Evolutionary conservation across 2,113 vertebrate species (phyloP), one percentile per base, ranked within the genome.

Genomic region (Hyla sarda): DNA sequence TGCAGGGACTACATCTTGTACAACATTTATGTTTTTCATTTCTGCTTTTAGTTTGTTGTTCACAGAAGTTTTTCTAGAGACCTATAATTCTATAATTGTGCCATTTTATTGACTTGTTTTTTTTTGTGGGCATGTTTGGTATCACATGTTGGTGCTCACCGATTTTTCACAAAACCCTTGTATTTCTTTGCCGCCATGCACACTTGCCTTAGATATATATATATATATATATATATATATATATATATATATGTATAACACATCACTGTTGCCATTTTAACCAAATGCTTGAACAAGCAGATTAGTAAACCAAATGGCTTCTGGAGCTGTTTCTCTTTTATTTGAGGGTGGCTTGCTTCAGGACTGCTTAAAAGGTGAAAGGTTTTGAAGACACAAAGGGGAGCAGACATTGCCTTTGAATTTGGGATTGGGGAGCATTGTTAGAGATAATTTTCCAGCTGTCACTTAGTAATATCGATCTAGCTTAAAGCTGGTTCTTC

Each of bases 361-460:
- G n/a, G 21, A 74, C 30, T 74, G 34, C 69, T 83, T 83, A 83
- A 83, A 83, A 74, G 82, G 69, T 83, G 71, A 83, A 83, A 83
- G 71, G 69, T 83, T 83, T 88, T 89, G 89, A 87, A 84, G 0
- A 89, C 91, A 90, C 90, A 92, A 90, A 90, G 87, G 88, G 92
- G 89, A 78, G 87, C 75, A 90, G 89, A 86, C 89, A 47, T 90
- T 67, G 62, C 91, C 30, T 80, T 90, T 89, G 89, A 85, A 89
- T 89, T 87, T 88, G 52, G 82, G 82, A 76, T 76, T 48, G 72
- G 82, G 82, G 71, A 76, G 17, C 71, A 75, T 84, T 90, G 85
- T 90, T 89, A 82, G 90, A 87, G 88, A 90, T 87, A 28, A 89
- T 90, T 91, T 92, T 93, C 90, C 91, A 92, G 91, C 89, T 93